A percentile compares a stretch with the other conserved stretches of the same genome.
These are phyloP conservation scores for Polyommatus iphigenia DNA, from an alignment of 2,888 invertebrate genomes.

Conservation along the genomic window DNA sequence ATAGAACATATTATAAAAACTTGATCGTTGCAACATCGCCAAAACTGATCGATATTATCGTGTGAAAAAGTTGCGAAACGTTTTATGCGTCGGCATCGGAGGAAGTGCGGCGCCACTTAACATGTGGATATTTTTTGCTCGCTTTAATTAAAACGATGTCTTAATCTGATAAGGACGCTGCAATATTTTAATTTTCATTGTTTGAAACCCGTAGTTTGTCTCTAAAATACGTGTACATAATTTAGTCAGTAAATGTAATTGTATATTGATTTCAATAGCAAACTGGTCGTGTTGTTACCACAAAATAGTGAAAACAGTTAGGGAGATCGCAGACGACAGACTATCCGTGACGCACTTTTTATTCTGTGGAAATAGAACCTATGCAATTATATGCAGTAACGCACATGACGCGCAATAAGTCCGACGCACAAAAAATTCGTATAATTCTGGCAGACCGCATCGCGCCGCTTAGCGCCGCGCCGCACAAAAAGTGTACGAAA, in stretches of 20 bases:
- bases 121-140: not conserved
- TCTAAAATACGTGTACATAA: not conserved
- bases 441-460: too few relatives aligned
- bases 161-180: not conserved
- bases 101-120: not conserved
- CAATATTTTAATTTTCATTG: not conserved
- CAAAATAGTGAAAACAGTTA: not conserved
- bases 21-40: not conserved
- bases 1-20: not conserved
- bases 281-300: not conserved
- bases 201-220: not conserved
- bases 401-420: too few relatives aligned
- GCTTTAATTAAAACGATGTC: not conserved
- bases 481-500: too few relatives aligned
- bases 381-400: too few relatives aligned
- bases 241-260: not conserved
- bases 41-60: not conserved
- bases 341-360: too few relatives aligned
- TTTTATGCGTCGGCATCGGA: not conserved
- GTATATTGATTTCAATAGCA: not conserved
- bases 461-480: too few relatives aligned
- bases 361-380: too few relatives aligned
- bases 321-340: too few relatives aligned
- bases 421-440: too few relatives aligned
- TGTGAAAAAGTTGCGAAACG: conserved; percentile 3